A percentile compares a stretch with the other conserved stretches of the same genome.
Evolutionary conservation across 2,888 invertebrate species (phyloP).

Genomic region (Neoitamus cyanurus): DNA sequence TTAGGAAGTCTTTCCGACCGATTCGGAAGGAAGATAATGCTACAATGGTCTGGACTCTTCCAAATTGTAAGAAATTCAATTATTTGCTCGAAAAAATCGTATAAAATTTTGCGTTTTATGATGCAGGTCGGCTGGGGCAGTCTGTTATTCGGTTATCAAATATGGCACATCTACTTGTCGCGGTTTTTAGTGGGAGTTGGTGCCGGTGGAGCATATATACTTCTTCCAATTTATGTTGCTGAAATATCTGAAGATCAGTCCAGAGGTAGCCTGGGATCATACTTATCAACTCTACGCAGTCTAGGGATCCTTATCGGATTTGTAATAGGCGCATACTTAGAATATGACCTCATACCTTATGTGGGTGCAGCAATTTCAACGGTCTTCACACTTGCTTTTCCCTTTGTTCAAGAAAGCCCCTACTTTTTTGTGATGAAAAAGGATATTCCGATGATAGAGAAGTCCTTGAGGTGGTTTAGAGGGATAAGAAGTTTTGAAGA

Average conservation of each 20-base stretch:
- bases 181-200: constrained; percentile 60
- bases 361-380: constrained; percentile 58
- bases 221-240: constrained; percentile 60
- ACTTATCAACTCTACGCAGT: constrained; percentile 58
- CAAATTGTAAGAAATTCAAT: constrained; percentile 59
- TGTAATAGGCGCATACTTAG: constrained; percentile 56
- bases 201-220: constrained; percentile 59
- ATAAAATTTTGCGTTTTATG: neutral
- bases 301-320: constrained; percentile 60
- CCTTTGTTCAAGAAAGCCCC: constrained; percentile 63
- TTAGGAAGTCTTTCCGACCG: constrained; percentile 58
- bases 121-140: constrained; percentile 60
- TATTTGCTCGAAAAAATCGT: neutral
- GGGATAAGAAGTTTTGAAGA: constrained; percentile 61
- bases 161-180: constrained; percentile 61
- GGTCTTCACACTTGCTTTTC: constrained; percentile 59
- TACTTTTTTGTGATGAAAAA: constrained; percentile 58
- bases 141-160: constrained; percentile 61
- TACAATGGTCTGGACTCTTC: constrained; percentile 59
- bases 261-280: constrained; percentile 55
- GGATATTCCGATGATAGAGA: constrained; percentile 58
- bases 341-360: constrained; percentile 56
- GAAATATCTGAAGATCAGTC: constrained; percentile 59
- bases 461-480: constrained; percentile 62
- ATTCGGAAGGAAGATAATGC: constrained; percentile 60